Evolutionary conservation across 1,140 invertebrate genomes (phyloP), one percentile per base, ranked within the genome.

Genomic region (Drosophila saltans): DNA sequence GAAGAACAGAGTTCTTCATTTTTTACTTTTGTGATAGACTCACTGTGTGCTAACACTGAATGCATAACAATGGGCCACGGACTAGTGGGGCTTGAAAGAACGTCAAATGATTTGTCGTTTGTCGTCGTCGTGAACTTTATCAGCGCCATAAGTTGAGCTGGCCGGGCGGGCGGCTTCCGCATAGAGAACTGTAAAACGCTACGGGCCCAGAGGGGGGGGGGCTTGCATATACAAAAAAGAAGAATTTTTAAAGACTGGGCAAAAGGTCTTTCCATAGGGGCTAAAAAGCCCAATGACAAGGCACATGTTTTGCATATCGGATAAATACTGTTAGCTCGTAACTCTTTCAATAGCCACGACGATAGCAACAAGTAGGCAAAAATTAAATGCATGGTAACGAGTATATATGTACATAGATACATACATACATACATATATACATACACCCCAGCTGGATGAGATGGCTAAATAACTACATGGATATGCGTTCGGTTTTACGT

Each of bases 301-400:
- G 60, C 57, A 80, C 81, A 84, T 85, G 78, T 57, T 84, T 84
- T 84, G 81, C 81, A 84, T 84, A 85, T 85, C 52, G 56, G 61
- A 11, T 33, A 7, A 66, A 21, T 61, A 64, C 66, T 64, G 66
- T 75, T 59, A 75, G 16, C 21, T 45, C 72, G 65, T 56, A 52
- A 40, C 26, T 60, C 62, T 59, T 8, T 65, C 26, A 62, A 21
- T 11, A 24, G 40, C 45, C 45, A 52, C 45, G 24, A 41, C 45
- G 24, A 41, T 63, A 55, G 69, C 72, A 81, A 81, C 79, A 81
- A 78, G 81, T 84, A 64, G 66, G 67, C 77, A 72, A 77, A 69
- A 65, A 80, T 82, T 52, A 67, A 57, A 65, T 55, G 75, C 66
- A 67, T 72, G 80, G 36, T 36, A 36, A n/a, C 8, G 56, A 3